Conservation (phyloP, 1,140 invertebrate species). For the Octopus bimaculoides region DNA sequence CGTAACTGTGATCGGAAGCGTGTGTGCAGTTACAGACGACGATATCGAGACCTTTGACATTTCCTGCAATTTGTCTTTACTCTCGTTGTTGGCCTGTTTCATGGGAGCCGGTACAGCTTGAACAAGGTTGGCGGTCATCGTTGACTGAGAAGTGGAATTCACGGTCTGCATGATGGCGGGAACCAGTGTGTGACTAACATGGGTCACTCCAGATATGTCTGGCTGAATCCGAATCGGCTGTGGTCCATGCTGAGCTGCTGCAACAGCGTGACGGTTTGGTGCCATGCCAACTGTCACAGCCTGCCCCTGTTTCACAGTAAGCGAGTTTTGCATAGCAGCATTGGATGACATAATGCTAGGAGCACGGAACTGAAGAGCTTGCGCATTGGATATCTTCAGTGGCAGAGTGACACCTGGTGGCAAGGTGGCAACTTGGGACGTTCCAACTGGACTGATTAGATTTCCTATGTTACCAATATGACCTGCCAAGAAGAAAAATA, state of each 20-base stretch:
- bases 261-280: background rate
- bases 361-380: conserved; percentile 8
- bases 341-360: conserved; percentile 7
- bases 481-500: background rate
- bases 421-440: background rate
- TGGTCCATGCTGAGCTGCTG: background rate
- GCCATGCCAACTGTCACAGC: background rate
- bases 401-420: background rate
- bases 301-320: background rate
- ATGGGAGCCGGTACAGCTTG: background rate
- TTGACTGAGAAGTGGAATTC: background rate
- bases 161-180: conserved; percentile 3
- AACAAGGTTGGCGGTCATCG: background rate
- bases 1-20: background rate
- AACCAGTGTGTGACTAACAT: background rate
- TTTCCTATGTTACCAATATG: conserved; percentile 9
- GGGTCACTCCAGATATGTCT: conserved; percentile 9
- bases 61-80: background rate
- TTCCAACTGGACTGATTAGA: background rate
- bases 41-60: background rate
- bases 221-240: background rate
- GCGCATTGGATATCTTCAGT: conserved; percentile 3
- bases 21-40: background rate
- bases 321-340: background rate
- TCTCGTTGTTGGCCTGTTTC: background rate